Conservation (phyloP, 2,888 invertebrate species). For the Thereva nobilitata region DNA sequence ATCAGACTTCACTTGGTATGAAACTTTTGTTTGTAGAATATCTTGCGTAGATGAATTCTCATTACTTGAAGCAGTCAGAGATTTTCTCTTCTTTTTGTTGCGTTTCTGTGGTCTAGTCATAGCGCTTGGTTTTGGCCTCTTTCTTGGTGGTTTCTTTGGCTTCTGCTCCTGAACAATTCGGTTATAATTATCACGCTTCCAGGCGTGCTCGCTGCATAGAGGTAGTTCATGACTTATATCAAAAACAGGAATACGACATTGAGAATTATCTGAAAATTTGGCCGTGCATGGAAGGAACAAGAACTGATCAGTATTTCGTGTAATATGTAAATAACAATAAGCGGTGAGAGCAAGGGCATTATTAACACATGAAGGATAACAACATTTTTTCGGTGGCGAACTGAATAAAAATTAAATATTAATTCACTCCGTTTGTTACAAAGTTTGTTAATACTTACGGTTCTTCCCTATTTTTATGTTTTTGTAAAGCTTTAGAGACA, state of each 20-base stretch:
- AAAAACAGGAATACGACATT: conserved; percentile 78
- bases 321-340: conserved; percentile 83
- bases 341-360: conserved; percentile 63
- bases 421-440: conserved; percentile 1
- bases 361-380: conserved; percentile 49
- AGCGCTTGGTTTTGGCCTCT: conserved; percentile 64
- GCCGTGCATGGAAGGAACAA: conserved; percentile 80
- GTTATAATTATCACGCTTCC: conserved; percentile 82
- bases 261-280: conserved; percentile 75
- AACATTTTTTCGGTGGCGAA: conserved; percentile 50
- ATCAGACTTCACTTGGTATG: conserved; percentile 19
- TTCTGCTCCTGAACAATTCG: conserved; percentile 75
- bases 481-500: conserved; percentile 53
- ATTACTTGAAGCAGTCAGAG: conserved; percentile 44
- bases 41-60: not conserved
- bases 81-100: conserved; percentile 60
- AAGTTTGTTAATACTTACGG: conserved; percentile 44
- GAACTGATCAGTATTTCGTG: conserved; percentile 81
- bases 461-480: conserved; percentile 50
- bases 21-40: conserved; percentile 4
- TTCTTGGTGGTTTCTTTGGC: conserved; percentile 71
- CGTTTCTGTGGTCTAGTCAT: conserved; percentile 64
- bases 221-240: conserved; percentile 80
- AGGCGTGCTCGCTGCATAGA: conserved; percentile 82
- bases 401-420: conserved; percentile 27